Evolutionary conservation across 2,888 invertebrate genomes (phyloP).

Genomic region (Aspidapion aeneum): DNA sequence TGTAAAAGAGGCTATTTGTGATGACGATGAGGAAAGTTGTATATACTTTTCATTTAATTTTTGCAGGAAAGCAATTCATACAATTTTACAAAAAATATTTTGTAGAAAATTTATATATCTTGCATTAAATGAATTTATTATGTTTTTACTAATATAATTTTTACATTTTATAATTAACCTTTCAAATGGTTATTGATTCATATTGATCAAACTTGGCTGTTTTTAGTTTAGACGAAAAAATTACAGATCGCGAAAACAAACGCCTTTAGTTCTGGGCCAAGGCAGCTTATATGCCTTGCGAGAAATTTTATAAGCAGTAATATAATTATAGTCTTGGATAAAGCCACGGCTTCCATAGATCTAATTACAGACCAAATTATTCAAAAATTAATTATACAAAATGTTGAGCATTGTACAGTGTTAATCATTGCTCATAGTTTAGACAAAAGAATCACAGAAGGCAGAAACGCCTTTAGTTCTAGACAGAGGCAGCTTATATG

Average conservation of each 20-base stretch:
- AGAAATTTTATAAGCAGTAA: constrained; percentile 54
- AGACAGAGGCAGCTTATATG: constrained; percentile 75
- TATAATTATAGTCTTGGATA: constrained; percentile 50
- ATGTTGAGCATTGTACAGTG: constrained; percentile 74
- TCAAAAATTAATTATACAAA: constrained; percentile 68
- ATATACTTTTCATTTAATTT: no score
- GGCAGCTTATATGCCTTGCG: constrained; percentile 68
- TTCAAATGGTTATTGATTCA: no score
- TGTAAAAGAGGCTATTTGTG: no score
- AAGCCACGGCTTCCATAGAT: constrained; percentile 82
- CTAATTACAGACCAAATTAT: constrained; percentile 72
- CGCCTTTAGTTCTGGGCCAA: constrained; percentile 49
- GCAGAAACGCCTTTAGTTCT: constrained; percentile 48
- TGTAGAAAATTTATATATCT: no score
- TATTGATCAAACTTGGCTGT: no score
- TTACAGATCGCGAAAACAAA: constrained; percentile 65
- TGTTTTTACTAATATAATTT: no score
- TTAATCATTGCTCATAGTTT: constrained; percentile 77
- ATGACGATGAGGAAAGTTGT: no score
- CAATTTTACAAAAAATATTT: no score
- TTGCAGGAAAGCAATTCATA: no score
- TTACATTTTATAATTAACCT: no score
- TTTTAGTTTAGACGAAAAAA: constrained; percentile 57
- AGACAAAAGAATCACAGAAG: constrained; percentile 60
- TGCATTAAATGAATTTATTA: no score